Base-by-base conservation (phyloP, 2,797 vertebrate genomes). In the Clarias laeviceps region DNA sequence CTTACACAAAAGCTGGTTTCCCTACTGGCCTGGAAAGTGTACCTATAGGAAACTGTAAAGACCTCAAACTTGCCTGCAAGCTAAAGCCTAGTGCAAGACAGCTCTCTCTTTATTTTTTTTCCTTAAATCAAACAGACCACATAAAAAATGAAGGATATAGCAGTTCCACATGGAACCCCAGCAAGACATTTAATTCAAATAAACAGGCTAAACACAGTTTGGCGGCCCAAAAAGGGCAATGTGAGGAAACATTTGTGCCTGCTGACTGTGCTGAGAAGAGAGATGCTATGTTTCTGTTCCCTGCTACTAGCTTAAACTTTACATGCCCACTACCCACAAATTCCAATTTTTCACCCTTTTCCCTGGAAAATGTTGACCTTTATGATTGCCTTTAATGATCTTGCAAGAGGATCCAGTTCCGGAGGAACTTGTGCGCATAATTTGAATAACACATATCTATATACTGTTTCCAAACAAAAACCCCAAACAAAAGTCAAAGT, bases 11-110 rank as follows among this genome's bases (percentile, higher is more conserved):
- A 90, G 84, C 84, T 40, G 74, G 88, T 85, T 84, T 85, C 87
- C 87, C 89, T 37, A 83, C 87, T 84, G 66, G 90, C 76, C 87
- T 91, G 90, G 90, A 91, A 91, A 91, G 88, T 88, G 85, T 90
- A 90, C 88, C 90, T 91, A 89, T 91, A 91, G 90, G 88, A 91
- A 91, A 90, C 88, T 89, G 88, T 90, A 91, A 91, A 91, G 89
- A 89, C 88, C 88, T 84, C 72, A 90, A 90, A 87, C 80, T 81
- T 87, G 88, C 86, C 85, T 85, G 78, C 72, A 86, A 80, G 88
- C 86, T 86, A 81, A 66, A 87, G 85, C 83, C 57, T 32, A 77
- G 84, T 78, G 83, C 85, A 88, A 82, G 86, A 84, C 87, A 87
- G 85, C 88, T 87, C 88, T 86, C 68, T 82, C 82, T 86, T 83